Evolutionary conservation across 2,888 invertebrate species (phyloP), one percentile per base, ranked within the genome.

Genomic region (Elaeidobius kamerunicus): DNA sequence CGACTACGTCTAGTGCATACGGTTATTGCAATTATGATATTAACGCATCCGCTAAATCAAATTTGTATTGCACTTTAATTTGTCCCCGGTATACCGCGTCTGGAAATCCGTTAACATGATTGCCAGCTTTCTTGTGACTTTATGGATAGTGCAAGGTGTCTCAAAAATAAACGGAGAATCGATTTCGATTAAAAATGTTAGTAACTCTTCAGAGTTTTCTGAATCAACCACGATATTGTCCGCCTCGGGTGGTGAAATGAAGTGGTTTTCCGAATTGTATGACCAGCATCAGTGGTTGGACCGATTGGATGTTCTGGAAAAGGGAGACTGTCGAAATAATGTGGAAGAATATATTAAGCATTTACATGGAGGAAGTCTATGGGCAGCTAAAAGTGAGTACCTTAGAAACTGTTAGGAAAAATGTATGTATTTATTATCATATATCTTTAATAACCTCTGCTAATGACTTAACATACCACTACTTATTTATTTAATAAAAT

Each of bases 331-430:
- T 62, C 75, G 75, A 5, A 69, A 71, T 11, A 79, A 83, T 58
- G 75, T 84, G 73, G 73, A 75, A 57, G 68, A 69, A 23, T 85
- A 82, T 68, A 64, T 85, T 17, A 75, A 69, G 65, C 84, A 78
- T 47, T 75, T 80, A 50, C 76, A 65, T 68, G 83, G 75, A 60
- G 87, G 77, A 64, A 76, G 77, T 65, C 73, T 74, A 35, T 90
- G 90, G 90, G 90, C 90, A 7, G 83, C 86, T 27, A 85, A 83
- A 76, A 86, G 90, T 90, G 69, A 84, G 86, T 83, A 30, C 38
- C 38, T 14, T 32, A 44, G 16, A 32, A 28, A 48, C 12, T 18
- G 28, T 20, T 35, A 12, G 28, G 19, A 12, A 18, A 28, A 20
- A 27, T 41, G 14, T 23, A 16, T 27, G 9, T 27, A 27, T 11